phyloP scores from a whole-genome alignment of 2,888 invertebrate genomes.

The Nasonovia ribisnigri region DNA sequence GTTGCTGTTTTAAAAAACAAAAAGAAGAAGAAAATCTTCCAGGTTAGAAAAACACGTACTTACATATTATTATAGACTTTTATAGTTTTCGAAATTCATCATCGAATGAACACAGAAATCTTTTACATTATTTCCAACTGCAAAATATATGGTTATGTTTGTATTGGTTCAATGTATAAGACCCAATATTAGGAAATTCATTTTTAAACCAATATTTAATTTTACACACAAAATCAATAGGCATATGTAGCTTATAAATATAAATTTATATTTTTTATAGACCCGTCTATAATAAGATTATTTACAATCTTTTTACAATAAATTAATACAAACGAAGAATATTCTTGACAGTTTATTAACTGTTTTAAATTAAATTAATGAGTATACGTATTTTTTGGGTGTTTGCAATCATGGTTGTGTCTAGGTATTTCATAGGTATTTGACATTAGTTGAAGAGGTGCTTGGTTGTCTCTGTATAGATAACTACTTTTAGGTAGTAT shows the following conservation, averaged over 20 bases:
- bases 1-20: constrained; percentile 63
- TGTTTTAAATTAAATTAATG: neutral
- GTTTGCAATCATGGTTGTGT: neutral
- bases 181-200: neutral
- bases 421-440: neutral
- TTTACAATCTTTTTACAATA: too few species aligned
- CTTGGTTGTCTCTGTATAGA: neutral
- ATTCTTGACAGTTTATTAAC: neutral
- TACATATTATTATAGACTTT: neutral
- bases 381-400: neutral
- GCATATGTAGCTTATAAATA: neutral
- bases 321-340: neutral
- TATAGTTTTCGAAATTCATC: neutral
- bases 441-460: neutral
- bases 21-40: constrained; percentile 59
- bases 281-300: neutral
- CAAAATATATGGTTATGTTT: neutral
- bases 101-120: neutral
- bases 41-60: constrained; percentile 55
- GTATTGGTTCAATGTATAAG: neutral
- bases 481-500: neutral
- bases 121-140: neutral
- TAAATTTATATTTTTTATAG: neutral
- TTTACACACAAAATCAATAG: neutral
- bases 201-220: neutral